Percentiles rank a stretch among this genome's conserved stretches.
Evolutionary conservation across 2,113 vertebrate genomes (phyloP).

Genomic region (Sterrhoptilus dennistouni): DNA sequence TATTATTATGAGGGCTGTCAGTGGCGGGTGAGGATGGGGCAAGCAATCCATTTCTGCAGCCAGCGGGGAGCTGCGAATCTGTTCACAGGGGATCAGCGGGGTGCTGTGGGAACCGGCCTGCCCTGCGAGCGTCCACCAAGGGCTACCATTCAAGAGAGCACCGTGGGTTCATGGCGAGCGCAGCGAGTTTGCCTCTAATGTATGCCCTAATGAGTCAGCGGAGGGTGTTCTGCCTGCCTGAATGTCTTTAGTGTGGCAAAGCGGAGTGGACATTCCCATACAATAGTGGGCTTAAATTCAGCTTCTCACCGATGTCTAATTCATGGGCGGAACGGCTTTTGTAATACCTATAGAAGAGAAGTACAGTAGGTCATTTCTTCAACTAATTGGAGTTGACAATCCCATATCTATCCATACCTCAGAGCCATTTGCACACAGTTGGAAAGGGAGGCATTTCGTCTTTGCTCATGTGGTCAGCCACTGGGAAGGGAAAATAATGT

Average conservation of each 20-base stretch:
- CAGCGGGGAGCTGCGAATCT: constrained; percentile 64
- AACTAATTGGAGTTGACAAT: constrained; percentile 33
- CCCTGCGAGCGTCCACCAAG: constrained; percentile 55
- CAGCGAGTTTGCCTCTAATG: constrained; percentile 52
- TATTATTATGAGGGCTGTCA: constrained; percentile 77
- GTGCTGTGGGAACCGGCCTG: constrained; percentile 70
- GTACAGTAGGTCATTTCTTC: constrained; percentile 35
- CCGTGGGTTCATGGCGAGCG: constrained; percentile 45
- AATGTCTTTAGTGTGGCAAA: constrained; percentile 57
- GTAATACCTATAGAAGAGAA: constrained; percentile 52
- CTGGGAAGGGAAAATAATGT: neutral
- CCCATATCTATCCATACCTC: constrained; percentile 39
- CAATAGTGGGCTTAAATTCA: constrained; percentile 64
- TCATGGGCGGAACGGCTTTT: constrained; percentile 47
- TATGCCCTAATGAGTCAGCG: constrained; percentile 55
- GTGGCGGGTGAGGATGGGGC: constrained; percentile 67
- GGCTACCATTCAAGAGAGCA: constrained; percentile 53
- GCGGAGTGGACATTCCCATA: constrained; percentile 56
- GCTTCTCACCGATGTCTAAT: constrained; percentile 46
- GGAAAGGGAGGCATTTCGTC: neutral
- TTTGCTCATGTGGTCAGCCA: neutral
- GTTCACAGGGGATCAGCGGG: constrained; percentile 73
- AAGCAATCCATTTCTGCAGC: constrained; percentile 59
- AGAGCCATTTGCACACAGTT: neutral
- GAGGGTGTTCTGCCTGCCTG: constrained; percentile 56